Conservation (phyloP, 2,113 vertebrate genomes). For the Lasiurus cinereus region DNA sequence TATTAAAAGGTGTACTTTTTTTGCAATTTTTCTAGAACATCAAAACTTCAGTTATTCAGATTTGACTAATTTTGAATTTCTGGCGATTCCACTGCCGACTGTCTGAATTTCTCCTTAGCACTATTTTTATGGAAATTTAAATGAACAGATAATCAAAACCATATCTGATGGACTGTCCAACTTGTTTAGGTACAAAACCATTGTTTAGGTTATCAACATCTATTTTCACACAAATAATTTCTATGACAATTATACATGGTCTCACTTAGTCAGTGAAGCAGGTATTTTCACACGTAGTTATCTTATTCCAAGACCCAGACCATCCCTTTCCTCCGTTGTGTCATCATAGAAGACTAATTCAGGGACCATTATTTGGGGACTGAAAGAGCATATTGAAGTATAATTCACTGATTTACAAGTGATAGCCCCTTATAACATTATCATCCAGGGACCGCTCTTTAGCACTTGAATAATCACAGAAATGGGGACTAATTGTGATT, state of each 20-base stretch:
- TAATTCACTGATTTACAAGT: not conserved
- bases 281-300: not conserved
- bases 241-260: not conserved
- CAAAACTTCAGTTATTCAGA: not conserved
- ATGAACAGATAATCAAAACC: not conserved
- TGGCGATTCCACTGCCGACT: not conserved
- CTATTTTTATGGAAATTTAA: not conserved
- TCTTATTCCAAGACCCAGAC: not conserved
- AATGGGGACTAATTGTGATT: not conserved
- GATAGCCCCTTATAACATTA: not conserved
- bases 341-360: not conserved
- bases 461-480: not conserved
- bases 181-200: not conserved
- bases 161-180: not conserved
- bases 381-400: not conserved
- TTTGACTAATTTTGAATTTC: conserved; percentile 33
- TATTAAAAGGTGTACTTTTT: not conserved
- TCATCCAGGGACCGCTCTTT: not conserved
- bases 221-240: not conserved
- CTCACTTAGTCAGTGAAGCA: not conserved
- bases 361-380: not conserved
- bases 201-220: not conserved
- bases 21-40: not conserved
- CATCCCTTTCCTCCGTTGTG: not conserved
- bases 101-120: not conserved